These are phyloP conservation scores for Oryzias sinensis DNA, from an alignment of 2,797 vertebrate species.

Conservation along the genomic window DNA sequence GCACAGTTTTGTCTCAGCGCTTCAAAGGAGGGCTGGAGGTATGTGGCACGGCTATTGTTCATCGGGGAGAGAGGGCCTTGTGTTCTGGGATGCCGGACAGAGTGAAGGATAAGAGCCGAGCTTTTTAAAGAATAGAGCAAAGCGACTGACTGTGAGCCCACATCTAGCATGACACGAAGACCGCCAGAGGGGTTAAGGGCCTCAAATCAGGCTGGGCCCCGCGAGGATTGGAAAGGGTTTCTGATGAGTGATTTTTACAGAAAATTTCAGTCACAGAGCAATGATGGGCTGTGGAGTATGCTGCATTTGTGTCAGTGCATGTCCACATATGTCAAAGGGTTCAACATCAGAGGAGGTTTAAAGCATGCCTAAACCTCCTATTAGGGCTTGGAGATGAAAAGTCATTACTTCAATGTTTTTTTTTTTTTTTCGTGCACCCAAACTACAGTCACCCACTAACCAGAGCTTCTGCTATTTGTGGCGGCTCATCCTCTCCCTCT, in stretches of 20 bases:
- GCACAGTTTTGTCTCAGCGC: conserved; percentile 36
- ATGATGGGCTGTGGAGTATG: conserved; percentile 45
- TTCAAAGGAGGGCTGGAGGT: conserved; percentile 66
- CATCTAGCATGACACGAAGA: conserved; percentile 37
- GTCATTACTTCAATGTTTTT: neutral
- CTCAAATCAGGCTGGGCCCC: conserved; percentile 6
- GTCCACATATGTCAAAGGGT: conserved; percentile 41
- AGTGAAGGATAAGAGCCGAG: conserved; percentile 36
- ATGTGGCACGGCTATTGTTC: conserved; percentile 57
- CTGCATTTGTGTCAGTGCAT: conserved; percentile 31
- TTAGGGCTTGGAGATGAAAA: no score
- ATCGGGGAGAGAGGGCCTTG: conserved; percentile 23
- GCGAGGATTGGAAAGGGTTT: conserved; percentile 28
- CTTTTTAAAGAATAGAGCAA: conserved; percentile 34
- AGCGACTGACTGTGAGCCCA: conserved; percentile 36
- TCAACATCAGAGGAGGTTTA: conserved; percentile 25
- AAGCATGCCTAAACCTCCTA: conserved; percentile 19
- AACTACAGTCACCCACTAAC: conserved; percentile 31
- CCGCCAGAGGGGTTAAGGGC: conserved; percentile 8
- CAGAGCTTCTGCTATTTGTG: conserved; percentile 56
- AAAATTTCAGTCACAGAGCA: conserved; percentile 15
- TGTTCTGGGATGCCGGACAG: conserved; percentile 15
- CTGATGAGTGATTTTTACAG: conserved; percentile 42
- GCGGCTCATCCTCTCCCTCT: conserved; percentile 62
- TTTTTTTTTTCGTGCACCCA: neutral